A percentile compares a stretch with the other conserved stretches of the same genome.
Conservation (phyloP, 2,797 vertebrate species). For the Enteromius afrohamiltoni region DNA sequence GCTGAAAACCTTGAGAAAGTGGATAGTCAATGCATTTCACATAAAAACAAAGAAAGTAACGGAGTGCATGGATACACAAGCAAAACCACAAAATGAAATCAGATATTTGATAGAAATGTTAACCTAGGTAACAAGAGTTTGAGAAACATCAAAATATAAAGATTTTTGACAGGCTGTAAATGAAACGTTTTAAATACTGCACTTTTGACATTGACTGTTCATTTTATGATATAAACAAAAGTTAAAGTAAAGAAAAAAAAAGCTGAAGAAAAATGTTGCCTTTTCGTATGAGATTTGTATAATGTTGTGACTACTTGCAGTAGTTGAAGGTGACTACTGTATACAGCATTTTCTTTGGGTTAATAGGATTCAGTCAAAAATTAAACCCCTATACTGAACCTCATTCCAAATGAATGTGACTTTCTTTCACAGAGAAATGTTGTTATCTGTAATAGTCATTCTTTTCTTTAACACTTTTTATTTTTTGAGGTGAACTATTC, state of each 20-base stretch:
- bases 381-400: not conserved
- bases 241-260: not conserved
- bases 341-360: not conserved
- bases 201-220: not conserved
- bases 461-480: not conserved
- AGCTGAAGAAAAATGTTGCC: not conserved
- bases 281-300: not conserved
- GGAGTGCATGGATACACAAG: not conserved
- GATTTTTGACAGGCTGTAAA: not conserved
- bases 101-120: not conserved
- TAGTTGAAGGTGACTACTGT: not conserved
- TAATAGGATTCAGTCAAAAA: not conserved
- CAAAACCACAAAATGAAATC: not conserved
- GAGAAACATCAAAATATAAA: not conserved
- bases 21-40: not conserved
- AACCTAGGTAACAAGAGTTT: not conserved
- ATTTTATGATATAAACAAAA: not conserved
- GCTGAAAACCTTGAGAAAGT: constrained; percentile 7
- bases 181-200: not conserved
- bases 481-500: not conserved
- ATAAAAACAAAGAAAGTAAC: not conserved
- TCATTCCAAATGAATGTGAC: not conserved
- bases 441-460: not conserved
- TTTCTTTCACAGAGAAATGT: not conserved
- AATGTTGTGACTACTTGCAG: no score